These are phyloP conservation scores for Diarsia dahlii DNA, from an alignment of 2,888 invertebrate genomes.

Conservation along the genomic window DNA sequence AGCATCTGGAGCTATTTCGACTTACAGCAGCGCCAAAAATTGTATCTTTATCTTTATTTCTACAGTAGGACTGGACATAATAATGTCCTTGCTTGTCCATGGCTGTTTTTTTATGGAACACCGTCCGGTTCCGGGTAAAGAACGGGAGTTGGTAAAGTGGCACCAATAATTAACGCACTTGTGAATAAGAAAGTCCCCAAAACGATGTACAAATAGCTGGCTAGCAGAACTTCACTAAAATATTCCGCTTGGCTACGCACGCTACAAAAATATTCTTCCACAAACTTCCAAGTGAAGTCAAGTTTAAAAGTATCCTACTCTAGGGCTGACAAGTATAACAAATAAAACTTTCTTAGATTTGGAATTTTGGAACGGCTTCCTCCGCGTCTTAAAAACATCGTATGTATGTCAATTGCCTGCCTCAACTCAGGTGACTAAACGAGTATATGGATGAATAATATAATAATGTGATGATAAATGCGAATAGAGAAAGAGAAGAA, in stretches of 20 bases:
- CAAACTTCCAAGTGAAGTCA: slow-evolving; percentile 25
- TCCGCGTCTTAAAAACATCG: neutral
- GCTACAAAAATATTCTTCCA: slow-evolving; percentile 9
- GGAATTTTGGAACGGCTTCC: neutral
- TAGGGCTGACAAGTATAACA: slow-evolving; percentile 17
- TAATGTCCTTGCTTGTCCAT: neutral
- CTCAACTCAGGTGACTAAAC: too few relatives aligned
- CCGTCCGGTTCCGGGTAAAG: neutral
- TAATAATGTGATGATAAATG: too few relatives aligned
- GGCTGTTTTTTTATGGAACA: neutral
- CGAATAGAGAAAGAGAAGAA: too few relatives aligned
- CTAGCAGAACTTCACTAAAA: slow-evolving; percentile 22
- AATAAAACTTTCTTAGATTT: neutral
- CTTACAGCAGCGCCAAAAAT: too few relatives aligned
- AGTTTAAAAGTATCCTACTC: slow-evolving; percentile 20
- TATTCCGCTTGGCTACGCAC: slow-evolving; percentile 12
- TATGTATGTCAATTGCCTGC: too few relatives aligned
- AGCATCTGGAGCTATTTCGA: too few relatives aligned
- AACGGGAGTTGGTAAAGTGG: neutral
- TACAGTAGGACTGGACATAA: neutral
- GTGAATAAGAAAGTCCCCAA: slow-evolving; percentile 10
- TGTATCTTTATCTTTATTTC: neutral
- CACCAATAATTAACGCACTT: slow-evolving; percentile 12
- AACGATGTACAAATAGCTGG: slow-evolving; percentile 9
- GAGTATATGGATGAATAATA: too few relatives aligned